phyloP scores from a whole-genome alignment of 92 coral and sea anemone genomes.

The Anthopleura xanthogrammica region DNA sequence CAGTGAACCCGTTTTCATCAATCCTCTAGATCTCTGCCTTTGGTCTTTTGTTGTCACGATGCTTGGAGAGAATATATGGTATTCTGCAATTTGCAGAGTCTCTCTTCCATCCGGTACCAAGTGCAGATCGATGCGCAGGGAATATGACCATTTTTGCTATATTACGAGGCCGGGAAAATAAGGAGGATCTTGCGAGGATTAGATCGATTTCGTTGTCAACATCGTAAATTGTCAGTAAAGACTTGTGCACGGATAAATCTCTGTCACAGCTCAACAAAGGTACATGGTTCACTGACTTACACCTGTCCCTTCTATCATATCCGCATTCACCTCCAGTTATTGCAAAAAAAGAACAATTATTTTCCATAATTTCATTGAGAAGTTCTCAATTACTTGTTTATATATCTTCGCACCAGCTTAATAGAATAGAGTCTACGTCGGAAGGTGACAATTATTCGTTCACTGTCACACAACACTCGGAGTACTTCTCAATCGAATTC shows the following conservation, averaged over 20 bases:
- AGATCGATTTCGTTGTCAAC: slow-evolving; percentile 19
- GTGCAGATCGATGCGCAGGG: slow-evolving; percentile 27
- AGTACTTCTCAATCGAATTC: too few species aligned
- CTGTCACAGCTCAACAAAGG: slow-evolving; percentile 18
- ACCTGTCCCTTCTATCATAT: slow-evolving; percentile 18
- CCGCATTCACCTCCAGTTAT: slow-evolving; percentile 17
- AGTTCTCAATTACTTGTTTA: not conserved
- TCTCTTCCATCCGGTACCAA: slow-evolving; percentile 24
- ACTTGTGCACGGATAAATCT: slow-evolving; percentile 8
- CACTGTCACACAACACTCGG: too few species aligned
- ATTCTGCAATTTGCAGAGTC: slow-evolving; percentile 13
- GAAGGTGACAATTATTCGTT: too few species aligned
- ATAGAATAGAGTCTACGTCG: too few species aligned
- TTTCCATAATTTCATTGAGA: not conserved
- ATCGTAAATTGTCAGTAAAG: slow-evolving; percentile 17
- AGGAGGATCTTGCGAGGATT: slow-evolving; percentile 14
- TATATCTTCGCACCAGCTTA: too few species aligned
- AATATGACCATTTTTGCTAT: slow-evolving; percentile 13
- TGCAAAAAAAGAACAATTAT: slow-evolving; percentile 1
- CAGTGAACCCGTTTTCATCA: slow-evolving; percentile 19
- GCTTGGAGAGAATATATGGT: slow-evolving; percentile 22
- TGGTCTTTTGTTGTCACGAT: slow-evolving; percentile 3
- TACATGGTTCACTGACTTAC: slow-evolving; percentile 6
- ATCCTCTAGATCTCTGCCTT: slow-evolving; percentile 35
- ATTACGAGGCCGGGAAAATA: slow-evolving; percentile 11